phyloP scores from a whole-genome alignment of 2,797 vertebrate genomes.

The Simalia tracyae region DNA sequence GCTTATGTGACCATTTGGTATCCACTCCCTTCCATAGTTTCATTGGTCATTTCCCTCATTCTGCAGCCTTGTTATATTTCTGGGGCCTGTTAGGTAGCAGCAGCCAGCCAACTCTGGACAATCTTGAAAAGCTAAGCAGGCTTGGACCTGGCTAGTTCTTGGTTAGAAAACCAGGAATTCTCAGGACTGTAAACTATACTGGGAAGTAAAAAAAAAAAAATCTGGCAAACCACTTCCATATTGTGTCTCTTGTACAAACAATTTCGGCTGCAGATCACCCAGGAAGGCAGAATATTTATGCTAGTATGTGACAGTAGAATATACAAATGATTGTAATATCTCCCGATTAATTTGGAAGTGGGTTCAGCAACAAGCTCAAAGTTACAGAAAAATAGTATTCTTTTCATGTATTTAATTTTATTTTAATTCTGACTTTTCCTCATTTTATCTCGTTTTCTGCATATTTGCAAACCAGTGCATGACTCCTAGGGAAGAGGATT shows the following conservation, averaged over 20 bases:
- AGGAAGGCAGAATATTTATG: slow-evolving; percentile 6
- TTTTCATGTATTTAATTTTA: not conserved
- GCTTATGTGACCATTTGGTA: not conserved
- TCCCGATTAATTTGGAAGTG: not conserved
- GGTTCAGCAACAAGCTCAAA: not conserved
- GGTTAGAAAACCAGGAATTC: not conserved
- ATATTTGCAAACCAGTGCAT: not conserved
- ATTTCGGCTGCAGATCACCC: not conserved
- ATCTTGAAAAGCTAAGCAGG: too few species aligned
- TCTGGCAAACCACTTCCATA: not conserved
- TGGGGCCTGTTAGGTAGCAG: not conserved
- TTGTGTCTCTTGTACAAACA: not conserved
- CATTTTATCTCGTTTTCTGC: not conserved
- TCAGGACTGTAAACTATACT: not conserved
- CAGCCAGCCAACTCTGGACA: not conserved
- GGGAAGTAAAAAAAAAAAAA: not conserved
- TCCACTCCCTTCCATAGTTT: not conserved
- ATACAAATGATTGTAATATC: not conserved
- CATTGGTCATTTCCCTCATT: not conserved
- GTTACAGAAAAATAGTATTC: not conserved
- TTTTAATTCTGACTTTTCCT: not conserved
- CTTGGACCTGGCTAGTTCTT: not conserved
- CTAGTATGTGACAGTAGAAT: not conserved
- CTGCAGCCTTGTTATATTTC: not conserved
- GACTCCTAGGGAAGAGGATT: not conserved